Evolutionary conservation across 1,140 invertebrate genomes (phyloP), one percentile per base, ranked within the genome.

Genomic region (Frieseomelitta varia): DNA sequence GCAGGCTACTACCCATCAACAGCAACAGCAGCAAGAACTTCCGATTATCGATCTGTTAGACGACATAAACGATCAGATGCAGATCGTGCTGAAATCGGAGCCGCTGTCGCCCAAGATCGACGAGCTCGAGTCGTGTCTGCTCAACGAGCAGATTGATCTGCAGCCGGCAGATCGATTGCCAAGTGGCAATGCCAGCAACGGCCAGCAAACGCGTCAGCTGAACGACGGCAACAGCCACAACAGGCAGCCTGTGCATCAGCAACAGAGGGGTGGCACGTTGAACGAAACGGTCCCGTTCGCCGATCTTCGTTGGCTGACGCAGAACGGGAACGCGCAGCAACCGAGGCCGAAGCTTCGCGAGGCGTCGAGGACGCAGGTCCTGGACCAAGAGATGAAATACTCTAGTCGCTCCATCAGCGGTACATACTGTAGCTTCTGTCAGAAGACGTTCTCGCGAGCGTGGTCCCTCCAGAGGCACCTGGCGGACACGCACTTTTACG

Each of bases 401-500:
- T 69, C 81, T 24, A 84, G 76, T 27, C 86, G 88, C 17, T n/a
- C 84, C 10, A 78, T 80, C 21, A 90, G 88, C 83, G 92, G 91
- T 15, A 93, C 94, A 10, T 95, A 93, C 85, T 95, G 95, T 81
- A 94, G 92, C 67, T 94, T 95, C 84, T 96, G 95, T 85, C 92
- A 92, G 34, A 96, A 96, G 88, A 94, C 92, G 39, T 95, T 96
- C 85, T 95, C 95, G 0, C 92, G 95, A 15, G 94, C 94, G 15
- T 95, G 95, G 95, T 95, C 95, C 53, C 88, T 95, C 8, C 95
- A 95, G 88, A 94, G 95, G 77, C 95, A 96, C 85, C 91, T 96
- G 87, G 93, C 95, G 27, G 95, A 96, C 88, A 95, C 95, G 47
- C 95, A 95, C 82, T 95, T 94, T 85, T 95, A 95, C 88, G 93